Base-by-base conservation (phyloP, 2,888 invertebrate genomes). In the Mycalesis mineus region DNA sequence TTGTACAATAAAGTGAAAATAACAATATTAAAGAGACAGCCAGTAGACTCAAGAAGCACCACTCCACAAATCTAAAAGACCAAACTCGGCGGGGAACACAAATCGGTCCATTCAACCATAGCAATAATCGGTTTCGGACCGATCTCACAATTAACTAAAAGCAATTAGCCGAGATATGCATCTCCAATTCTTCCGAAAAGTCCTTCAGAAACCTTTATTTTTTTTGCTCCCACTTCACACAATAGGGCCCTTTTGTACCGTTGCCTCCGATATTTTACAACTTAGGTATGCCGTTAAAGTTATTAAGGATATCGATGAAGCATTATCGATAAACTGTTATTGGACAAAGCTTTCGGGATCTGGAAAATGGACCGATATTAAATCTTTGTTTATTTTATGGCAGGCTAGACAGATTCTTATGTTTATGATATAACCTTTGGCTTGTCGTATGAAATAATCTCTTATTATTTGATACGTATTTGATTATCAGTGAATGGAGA, bases 241-340 rank as follows among this genome's bases (percentile, higher is more conserved):
- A 73, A 73, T 31, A 68, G 58, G 68, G 44, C 55, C 65, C 66
- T 69, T 67, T 70, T 74, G 68, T 70, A 65, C 61, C 61, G 60
- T 56, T 63, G 60, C 53, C 53, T 65, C 62, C 62, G 67, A 70
- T 69, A 67, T 68, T 74, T 73, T 67, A 70, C 68, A 66, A 57
- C 53, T 51, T 62, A 63, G 63, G 49, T 65, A 62, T 70, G 69
- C 57, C 62, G 60, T 63, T 63, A 65, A 57, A 55, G 56, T 56
- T 62, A 51, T 66, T 62, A 55, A 36, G 54, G 51, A 55, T 64
- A 58, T 64, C 61, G 62, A 65, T 65, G 63, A 41, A 57, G 39
- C 49, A 51, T 39, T 60, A 58, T 59, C 56, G 50, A 57, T 47
- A 53, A 61, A 60, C 55, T 48, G 44, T 59, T 57, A 61, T 57